Conservation (phyloP, 2,888 invertebrate genomes). For the Pyrrhosoma nymphula region DNA sequence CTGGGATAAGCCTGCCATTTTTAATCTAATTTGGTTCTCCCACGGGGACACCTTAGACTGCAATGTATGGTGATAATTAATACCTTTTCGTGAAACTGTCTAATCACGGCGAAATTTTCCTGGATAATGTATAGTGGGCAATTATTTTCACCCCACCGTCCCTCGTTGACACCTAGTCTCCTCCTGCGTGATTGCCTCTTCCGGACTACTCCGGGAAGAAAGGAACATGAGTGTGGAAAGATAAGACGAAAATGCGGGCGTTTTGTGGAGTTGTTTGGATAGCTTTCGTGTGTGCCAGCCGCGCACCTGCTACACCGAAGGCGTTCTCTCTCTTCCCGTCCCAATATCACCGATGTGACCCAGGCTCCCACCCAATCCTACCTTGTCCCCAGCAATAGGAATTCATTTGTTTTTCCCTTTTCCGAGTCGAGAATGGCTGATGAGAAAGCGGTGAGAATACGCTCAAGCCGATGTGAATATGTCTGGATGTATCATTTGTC, state of each 20-base stretch:
- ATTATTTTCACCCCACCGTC: not conserved
- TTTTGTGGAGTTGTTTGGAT: not conserved
- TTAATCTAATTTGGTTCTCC: not conserved
- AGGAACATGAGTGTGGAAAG: not conserved
- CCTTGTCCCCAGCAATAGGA: not conserved
- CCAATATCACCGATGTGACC: not conserved
- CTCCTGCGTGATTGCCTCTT: not conserved
- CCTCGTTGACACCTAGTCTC: not conserved
- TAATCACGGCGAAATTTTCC: not conserved
- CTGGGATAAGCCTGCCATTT: not conserved
- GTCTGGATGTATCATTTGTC: too few relatives aligned
- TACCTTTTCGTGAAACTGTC: not conserved
- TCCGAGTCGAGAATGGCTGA: not conserved
- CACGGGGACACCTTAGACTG: not conserved
- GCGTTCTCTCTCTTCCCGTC: not conserved
- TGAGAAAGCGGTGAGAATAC: not conserved
- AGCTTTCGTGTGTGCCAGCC: not conserved
- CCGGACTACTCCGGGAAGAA: not conserved
- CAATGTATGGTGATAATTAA: not conserved
- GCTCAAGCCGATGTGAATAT: too few relatives aligned
- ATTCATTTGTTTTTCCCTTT: not conserved
- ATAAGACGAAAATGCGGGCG: not conserved
- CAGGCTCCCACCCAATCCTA: too few relatives aligned
- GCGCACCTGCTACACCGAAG: not conserved
- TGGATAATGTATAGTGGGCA: not conserved